These are phyloP conservation scores for Harpagus bidentatus DNA, from an alignment of 2,113 vertebrate species.

Conservation along the genomic window DNA sequence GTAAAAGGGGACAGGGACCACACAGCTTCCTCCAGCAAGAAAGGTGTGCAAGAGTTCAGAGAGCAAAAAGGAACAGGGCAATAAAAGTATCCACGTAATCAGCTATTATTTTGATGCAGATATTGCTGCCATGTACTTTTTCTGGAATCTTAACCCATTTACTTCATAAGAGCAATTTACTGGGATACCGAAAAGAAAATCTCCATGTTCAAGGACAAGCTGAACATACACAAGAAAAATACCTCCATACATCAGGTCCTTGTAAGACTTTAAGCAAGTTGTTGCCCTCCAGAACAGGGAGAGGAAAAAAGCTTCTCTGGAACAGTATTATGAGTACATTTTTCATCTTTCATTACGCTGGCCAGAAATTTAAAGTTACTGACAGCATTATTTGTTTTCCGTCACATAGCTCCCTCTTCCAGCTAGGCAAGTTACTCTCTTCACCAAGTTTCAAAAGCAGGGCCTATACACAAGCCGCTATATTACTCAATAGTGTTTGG, in stretches of 20 bases:
- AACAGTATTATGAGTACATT: background rate
- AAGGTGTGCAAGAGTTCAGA: background rate
- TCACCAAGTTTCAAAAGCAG: background rate
- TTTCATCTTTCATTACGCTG: background rate
- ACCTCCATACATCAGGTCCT: background rate
- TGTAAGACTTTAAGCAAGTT: background rate
- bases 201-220: background rate
- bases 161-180: background rate
- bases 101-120: background rate
- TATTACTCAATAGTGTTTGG: too few relatives aligned
- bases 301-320: background rate
- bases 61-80: background rate
- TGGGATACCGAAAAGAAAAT: background rate
- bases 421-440: background rate
- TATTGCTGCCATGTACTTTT: background rate
- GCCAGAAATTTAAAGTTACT: background rate
- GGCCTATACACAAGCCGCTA: accelerated
- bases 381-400: background rate
- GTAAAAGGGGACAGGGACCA: background rate
- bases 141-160: background rate
- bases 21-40: background rate
- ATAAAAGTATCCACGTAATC: background rate
- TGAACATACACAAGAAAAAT: background rate
- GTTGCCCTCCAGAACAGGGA: background rate
- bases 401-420: background rate